A percentile compares a stretch with the other conserved stretches of the same genome.
These are phyloP conservation scores for Oostethus manadensis DNA, from an alignment of 2,113 vertebrate genomes.

Conservation along the genomic window DNA sequence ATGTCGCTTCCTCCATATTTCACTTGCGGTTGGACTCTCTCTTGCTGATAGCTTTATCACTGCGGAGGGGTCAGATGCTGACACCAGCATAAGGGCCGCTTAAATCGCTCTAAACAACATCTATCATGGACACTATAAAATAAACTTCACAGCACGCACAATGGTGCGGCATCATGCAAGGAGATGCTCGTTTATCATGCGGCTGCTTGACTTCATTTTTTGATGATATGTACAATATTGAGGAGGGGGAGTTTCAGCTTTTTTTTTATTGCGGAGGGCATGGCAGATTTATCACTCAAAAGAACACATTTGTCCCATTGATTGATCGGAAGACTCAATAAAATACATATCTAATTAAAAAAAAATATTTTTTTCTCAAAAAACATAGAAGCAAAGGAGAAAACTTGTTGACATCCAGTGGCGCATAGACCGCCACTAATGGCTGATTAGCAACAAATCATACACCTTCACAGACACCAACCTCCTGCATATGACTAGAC, in stretches of 20 bases:
- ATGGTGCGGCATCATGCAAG: slow-evolving; percentile 54
- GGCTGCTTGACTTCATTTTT: slow-evolving; percentile 63
- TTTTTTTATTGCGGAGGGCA: slow-evolving; percentile 39
- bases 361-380: slow-evolving; percentile 4
- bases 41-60: slow-evolving; percentile 73
- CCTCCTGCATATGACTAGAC: neutral
- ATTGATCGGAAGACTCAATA: slow-evolving; percentile 48
- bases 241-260: slow-evolving; percentile 37
- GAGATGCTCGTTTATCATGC: slow-evolving; percentile 64
- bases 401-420: slow-evolving; percentile 65
- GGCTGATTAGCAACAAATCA: slow-evolving; percentile 1
- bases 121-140: slow-evolving; percentile 72
- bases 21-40: slow-evolving; percentile 64
- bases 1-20: slow-evolving; percentile 67
- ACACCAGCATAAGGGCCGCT: slow-evolving; percentile 73
- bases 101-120: slow-evolving; percentile 74
- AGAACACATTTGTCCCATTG: slow-evolving; percentile 32
- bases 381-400: slow-evolving; percentile 51
- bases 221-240: slow-evolving; percentile 57
- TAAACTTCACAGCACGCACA: slow-evolving; percentile 62
- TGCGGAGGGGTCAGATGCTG: slow-evolving; percentile 74
- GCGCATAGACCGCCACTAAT: neutral
- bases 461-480: neutral
- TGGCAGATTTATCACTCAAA: slow-evolving; percentile 48
- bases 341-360: slow-evolving; percentile 21